Conservation (phyloP, 2,797 vertebrate genomes). For the Coranthus polyacanthus region DNA sequence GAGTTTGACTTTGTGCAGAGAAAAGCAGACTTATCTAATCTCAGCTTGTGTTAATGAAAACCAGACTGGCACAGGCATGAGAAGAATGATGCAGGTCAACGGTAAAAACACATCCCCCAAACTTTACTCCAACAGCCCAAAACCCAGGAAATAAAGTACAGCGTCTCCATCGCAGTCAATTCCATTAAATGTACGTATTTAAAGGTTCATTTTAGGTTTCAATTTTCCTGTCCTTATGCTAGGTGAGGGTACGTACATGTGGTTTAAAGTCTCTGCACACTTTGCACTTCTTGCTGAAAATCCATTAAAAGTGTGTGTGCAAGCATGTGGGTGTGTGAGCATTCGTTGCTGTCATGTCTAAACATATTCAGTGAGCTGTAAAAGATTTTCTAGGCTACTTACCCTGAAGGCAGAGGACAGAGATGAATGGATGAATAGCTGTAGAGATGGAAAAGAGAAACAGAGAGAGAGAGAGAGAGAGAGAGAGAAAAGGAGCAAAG, state of each 20-base stretch:
- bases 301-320: conserved; percentile 22
- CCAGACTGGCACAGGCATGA: conserved; percentile 71
- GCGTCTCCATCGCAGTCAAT: conserved; percentile 23
- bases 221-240: conserved; percentile 5
- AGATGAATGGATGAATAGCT: conserved; percentile 58
- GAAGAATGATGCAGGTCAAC: conserved; percentile 62
- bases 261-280: conserved; percentile 4
- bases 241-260: neutral
- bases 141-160: conserved; percentile 32
- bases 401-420: conserved; percentile 72
- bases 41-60: conserved; percentile 70
- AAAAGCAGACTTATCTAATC: conserved; percentile 30
- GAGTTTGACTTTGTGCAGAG: neutral
- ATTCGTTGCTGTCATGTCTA: conserved; percentile 48
- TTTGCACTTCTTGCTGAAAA: conserved; percentile 29
- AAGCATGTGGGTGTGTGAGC: conserved; percentile 13
- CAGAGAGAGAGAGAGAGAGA: conserved; percentile 2
- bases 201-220: neutral
- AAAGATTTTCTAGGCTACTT: conserved; percentile 76
- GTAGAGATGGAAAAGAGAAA: conserved; percentile 28
- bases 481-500: conserved; percentile 45
- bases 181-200: neutral
- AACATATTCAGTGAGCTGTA: conserved; percentile 64
- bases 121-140: conserved; percentile 25
- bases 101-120: conserved; percentile 14